Evolutionary conservation across 2,113 vertebrate genomes (phyloP).

Genomic region (Paedocypris sp.): DNA sequence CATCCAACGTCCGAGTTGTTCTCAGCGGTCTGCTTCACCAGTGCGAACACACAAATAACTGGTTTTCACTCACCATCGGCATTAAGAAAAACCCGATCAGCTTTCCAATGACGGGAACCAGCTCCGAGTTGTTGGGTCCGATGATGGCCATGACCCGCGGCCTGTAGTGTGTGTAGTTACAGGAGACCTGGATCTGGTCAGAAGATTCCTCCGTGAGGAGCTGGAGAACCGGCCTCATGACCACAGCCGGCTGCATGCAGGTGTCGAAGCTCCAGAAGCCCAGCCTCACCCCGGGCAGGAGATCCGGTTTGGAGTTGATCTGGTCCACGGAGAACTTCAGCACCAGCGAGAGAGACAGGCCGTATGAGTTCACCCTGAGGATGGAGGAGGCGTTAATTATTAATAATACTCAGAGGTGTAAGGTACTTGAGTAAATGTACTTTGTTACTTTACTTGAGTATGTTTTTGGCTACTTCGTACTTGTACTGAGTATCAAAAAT

Average conservation of each 20-base stretch:
- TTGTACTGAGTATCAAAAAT: too few species aligned
- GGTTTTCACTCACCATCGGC: slow-evolving; percentile 78
- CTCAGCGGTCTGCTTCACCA: too few species aligned
- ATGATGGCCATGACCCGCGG: slow-evolving; percentile 68
- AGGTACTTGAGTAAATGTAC: too few species aligned
- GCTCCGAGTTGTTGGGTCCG: slow-evolving; percentile 64
- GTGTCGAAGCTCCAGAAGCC: slow-evolving; percentile 67
- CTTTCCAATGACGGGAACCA: slow-evolving; percentile 63
- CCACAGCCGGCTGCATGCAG: slow-evolving; percentile 53
- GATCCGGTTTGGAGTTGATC: slow-evolving; percentile 65
- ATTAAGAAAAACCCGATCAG: slow-evolving; percentile 74
- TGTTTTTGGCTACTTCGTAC: too few species aligned
- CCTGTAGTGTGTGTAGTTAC: slow-evolving; percentile 71
- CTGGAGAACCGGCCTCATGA: slow-evolving; percentile 63
- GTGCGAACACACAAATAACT: too few species aligned
- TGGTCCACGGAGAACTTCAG: slow-evolving; percentile 78
- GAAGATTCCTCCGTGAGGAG: slow-evolving; percentile 54
- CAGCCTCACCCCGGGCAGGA: slow-evolving; percentile 67
- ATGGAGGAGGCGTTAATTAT: not conserved
- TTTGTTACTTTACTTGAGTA: too few species aligned
- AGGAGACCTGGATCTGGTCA: slow-evolving; percentile 33
- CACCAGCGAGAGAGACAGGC: slow-evolving; percentile 65
- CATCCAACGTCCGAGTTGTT: too few species aligned
- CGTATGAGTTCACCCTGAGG: slow-evolving; percentile 51
- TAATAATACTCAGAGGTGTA: too few species aligned